Percentiles rank a stretch among this genome's conserved stretches.
Evolutionary conservation across 2,888 invertebrate genomes (phyloP).

Genomic region (Watsonalla binaria): DNA sequence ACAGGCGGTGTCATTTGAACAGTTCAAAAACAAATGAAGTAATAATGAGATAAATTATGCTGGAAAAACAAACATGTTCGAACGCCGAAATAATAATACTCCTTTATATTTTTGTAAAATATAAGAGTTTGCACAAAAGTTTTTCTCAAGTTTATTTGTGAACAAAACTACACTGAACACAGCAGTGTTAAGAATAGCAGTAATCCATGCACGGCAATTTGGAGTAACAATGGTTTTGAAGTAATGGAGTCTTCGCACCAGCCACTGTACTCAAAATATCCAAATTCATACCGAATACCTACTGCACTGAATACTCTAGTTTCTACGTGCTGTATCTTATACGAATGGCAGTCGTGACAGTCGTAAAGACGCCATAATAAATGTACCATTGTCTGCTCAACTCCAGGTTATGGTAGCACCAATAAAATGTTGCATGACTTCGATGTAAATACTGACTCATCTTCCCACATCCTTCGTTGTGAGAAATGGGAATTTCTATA

Average conservation of each 20-base stretch:
- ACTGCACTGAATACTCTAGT: conserved; percentile 19
- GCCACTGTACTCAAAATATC: conserved; percentile 39
- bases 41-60: not conserved
- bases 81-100: not conserved
- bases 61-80: not conserved
- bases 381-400: conserved; percentile 1
- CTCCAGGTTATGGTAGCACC: not conserved
- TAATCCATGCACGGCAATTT: conserved; percentile 3
- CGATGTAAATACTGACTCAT: not conserved
- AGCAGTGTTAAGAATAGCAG: not conserved
- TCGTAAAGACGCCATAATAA: not conserved
- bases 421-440: not conserved
- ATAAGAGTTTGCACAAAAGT: not conserved
- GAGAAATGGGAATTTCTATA: not conserved
- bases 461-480: not conserved
- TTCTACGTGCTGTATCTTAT: conserved; percentile 6
- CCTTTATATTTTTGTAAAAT: not conserved
- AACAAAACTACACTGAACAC: not conserved
- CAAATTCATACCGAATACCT: conserved; percentile 35
- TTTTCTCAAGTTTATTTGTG: not conserved
- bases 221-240: conserved; percentile 4
- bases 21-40: no score
- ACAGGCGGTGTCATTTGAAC: no score
- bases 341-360: conserved; percentile 12
- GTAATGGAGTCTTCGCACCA: conserved; percentile 4